A percentile compares a stretch with the other conserved stretches of the same genome.
These are phyloP conservation scores for Periophthalmodon schlosseri DNA, from an alignment of 2,113 vertebrate genomes.

Conservation along the genomic window DNA sequence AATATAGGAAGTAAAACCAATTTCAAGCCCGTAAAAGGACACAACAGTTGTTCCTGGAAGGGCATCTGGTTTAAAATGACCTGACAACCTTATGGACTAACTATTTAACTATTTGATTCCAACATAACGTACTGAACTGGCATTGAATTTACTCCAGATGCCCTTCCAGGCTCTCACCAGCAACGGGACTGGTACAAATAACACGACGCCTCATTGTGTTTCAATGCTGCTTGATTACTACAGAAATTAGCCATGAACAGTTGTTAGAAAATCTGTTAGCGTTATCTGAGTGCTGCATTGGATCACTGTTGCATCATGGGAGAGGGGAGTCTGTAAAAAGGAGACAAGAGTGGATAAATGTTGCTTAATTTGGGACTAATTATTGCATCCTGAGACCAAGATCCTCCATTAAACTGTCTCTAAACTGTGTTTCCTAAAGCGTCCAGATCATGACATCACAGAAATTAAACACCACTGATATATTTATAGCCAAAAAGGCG, in stretches of 20 bases:
- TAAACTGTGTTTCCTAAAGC: not conserved
- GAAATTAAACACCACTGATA: not conserved
- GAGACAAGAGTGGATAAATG: not conserved
- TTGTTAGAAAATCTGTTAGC: not conserved
- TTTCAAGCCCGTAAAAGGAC: no score
- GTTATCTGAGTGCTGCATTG: not conserved
- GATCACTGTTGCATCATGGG: not conserved
- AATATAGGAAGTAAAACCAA: no score
- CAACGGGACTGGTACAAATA: no score
- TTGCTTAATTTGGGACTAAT: slow-evolving; percentile 5
- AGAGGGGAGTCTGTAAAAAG: not conserved
- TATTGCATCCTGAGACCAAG: not conserved
- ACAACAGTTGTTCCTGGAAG: no score
- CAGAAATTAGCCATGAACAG: not conserved
- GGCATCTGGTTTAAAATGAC: not conserved
- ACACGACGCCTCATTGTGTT: no score
- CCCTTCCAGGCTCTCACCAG: no score
- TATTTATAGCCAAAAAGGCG: no score
- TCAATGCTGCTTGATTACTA: not conserved
- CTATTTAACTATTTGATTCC: no score
- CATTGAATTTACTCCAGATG: no score
- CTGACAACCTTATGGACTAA: no score
- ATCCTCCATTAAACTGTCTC: not conserved
- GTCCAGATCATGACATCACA: no score
- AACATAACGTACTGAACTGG: no score